A percentile compares a stretch with the other conserved stretches of the same genome.
These are phyloP conservation scores for Clunio marinus DNA, from an alignment of 2,888 invertebrate genomes.

Conservation along the genomic window DNA sequence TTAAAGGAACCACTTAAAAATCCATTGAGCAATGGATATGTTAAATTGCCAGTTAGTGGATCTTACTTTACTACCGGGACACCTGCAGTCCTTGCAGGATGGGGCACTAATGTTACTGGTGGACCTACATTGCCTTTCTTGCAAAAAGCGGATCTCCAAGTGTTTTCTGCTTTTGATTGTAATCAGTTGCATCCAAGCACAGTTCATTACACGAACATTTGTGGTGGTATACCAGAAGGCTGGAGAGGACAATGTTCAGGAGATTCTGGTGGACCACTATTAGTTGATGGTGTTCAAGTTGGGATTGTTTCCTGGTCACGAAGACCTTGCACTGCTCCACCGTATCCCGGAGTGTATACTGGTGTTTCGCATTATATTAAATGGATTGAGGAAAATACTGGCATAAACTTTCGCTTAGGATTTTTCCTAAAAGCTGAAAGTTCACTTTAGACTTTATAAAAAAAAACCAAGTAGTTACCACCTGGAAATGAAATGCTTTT, in stretches of 20 bases:
- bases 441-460: background rate
- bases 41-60: background rate
- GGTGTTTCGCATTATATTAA: slow-evolving; percentile 11
- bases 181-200: slow-evolving; percentile 39
- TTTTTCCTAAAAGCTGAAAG: background rate
- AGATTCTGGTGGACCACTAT: slow-evolving; percentile 40
- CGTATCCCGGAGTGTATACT: slow-evolving; percentile 24
- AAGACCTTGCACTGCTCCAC: slow-evolving; percentile 14
- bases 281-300: slow-evolving; percentile 20
- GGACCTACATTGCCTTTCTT: slow-evolving; percentile 41
- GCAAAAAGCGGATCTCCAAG: slow-evolving; percentile 42
- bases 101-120: slow-evolving; percentile 39
- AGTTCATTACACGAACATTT: slow-evolving; percentile 43
- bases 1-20: slow-evolving; percentile 43
- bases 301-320: slow-evolving; percentile 24
- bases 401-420: background rate
- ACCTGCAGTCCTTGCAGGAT: slow-evolving; percentile 21
- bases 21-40: background rate
- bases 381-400: slow-evolving; percentile 28
- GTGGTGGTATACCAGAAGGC: slow-evolving; percentile 44
- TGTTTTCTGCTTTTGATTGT: slow-evolving; percentile 43
- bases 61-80: slow-evolving; percentile 16
- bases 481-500: too few species aligned
- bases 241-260: slow-evolving; percentile 45
- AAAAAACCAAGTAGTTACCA: too few species aligned